Evolutionary conservation across 2,797 vertebrate species (phyloP), one percentile per base, ranked within the genome.

Genomic region (Uromys caudimaculatus): DNA sequence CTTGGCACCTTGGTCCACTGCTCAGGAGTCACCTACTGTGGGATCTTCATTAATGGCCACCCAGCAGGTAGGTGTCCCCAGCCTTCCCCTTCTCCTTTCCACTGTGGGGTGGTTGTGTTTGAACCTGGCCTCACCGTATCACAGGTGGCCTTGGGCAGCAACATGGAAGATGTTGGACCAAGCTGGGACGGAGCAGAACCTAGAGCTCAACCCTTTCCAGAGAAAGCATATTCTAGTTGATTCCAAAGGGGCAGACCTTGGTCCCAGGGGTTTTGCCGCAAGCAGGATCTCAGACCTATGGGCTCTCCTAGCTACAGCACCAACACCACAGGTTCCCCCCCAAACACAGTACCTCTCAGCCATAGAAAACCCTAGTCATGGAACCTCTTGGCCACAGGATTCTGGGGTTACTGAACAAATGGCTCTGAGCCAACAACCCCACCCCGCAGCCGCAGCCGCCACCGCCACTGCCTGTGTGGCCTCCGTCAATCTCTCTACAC

Each of bases 31-130:
- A 95, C 97, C 98, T 99, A 98, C 97, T 98, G 98, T 0, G 97
- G 99, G 32, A 82, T 98, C 69, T 98, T 98, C 98, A 97, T 98
- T 97, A 98, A 98, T 2, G 98, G 98, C 88, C 98, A 90, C 94
- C 98, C 98, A 0, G 94, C 97, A 85, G 98, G 98, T 98, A 98
- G 52, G 97, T 79, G 94, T 96, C 96, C 32, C 67, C 47, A 0
- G 2, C 27, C 11, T 9, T 5, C 35, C 52, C 2, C 0, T 2
- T 2, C 21, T 44, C 64, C 52, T 21, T 17, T 32, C 32, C 19
- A 24, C 52, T 2, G 12, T 35, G 54, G 41, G 27, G 21, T 4
- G n/a, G n/a, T 67, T 69, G 6, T 1, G 8, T 44, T 52, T 23
- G 60, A 64, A n/a, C 58, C 67, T 75, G 38, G 56, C 90, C 67